phyloP scores from a whole-genome alignment of 2,797 vertebrate genomes.

The Bradypodion pumilum region DNA sequence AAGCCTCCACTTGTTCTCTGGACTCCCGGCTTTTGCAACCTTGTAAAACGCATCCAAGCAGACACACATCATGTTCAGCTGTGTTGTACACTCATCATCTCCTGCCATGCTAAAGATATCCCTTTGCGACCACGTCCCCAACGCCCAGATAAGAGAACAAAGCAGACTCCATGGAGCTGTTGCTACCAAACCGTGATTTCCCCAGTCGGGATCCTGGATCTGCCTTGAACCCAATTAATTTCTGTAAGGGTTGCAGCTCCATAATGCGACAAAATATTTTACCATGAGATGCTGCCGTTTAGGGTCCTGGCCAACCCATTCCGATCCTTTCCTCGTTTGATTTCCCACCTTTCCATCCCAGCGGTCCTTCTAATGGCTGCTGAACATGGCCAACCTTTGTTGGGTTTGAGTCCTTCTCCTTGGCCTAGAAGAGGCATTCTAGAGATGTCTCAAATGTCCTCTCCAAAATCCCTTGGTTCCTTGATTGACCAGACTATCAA shows the following conservation, averaged over 20 bases:
- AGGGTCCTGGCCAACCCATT: too few relatives aligned
- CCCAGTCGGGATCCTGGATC: background rate
- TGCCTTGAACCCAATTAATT: background rate
- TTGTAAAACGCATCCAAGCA: accelerated
- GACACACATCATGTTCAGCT: background rate
- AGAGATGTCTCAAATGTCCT: too few relatives aligned
- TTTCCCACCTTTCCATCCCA: too few relatives aligned
- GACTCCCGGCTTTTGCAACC: background rate
- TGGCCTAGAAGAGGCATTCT: too few relatives aligned
- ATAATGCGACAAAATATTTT: background rate
- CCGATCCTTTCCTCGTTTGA: too few relatives aligned
- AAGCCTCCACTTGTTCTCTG: constrained; percentile 27
- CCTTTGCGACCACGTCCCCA: too few relatives aligned
- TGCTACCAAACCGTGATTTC: background rate
- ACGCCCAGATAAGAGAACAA: too few relatives aligned
- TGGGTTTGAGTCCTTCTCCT: background rate
- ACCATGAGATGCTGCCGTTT: background rate
- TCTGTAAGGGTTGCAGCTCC: background rate
- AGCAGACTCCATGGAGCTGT: too few relatives aligned
- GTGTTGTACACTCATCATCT: background rate
- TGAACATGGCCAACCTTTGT: background rate
- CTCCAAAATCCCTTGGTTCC: too few relatives aligned
- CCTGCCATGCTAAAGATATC: too few relatives aligned
- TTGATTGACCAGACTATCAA: too few relatives aligned
- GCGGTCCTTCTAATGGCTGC: too few relatives aligned